Percentiles rank a stretch among this genome's conserved stretches.
phyloP scores from a whole-genome alignment of 2,797 vertebrate genomes.

The Hydrolagus colliei region DNA sequence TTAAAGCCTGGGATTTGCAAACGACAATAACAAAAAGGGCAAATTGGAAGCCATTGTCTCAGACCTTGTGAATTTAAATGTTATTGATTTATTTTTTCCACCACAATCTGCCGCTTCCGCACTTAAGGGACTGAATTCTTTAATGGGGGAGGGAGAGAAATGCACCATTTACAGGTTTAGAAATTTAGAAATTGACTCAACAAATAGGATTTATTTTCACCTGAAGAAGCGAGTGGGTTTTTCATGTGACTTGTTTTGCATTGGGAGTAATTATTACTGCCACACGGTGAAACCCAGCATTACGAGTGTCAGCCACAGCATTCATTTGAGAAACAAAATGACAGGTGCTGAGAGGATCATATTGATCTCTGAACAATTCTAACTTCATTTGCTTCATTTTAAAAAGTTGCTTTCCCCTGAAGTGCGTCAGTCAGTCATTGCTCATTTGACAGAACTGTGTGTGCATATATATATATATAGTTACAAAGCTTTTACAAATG shows the following conservation, averaged over 20 bases:
- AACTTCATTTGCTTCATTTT: not conserved
- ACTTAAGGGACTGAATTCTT: not conserved
- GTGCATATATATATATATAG: too few species aligned
- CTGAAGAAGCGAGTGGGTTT: not conserved
- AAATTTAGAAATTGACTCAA: too few species aligned
- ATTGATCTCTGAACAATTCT: not conserved
- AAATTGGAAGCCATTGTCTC: conserved; percentile 22
- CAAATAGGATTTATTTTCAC: not conserved
- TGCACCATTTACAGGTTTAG: too few species aligned
- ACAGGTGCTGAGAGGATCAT: not conserved
- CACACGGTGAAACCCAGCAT: not conserved
- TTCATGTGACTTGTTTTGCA: not conserved
- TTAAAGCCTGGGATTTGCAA: not conserved
- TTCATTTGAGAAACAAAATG: not conserved
- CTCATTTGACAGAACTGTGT: not conserved
- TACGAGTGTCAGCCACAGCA: not conserved
- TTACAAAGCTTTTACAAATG: not conserved
- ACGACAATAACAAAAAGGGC: conserved; percentile 14
- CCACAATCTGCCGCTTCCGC: conserved; percentile 17
- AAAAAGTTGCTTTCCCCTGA: not conserved
- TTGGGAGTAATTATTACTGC: not conserved
- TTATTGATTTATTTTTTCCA: conserved; percentile 29
- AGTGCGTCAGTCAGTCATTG: not conserved
- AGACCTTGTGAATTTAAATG: conserved; percentile 21
- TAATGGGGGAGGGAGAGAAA: not conserved